Conservation (phyloP, 2,888 invertebrate species). For the Ornithoptera alexandrae region DNA sequence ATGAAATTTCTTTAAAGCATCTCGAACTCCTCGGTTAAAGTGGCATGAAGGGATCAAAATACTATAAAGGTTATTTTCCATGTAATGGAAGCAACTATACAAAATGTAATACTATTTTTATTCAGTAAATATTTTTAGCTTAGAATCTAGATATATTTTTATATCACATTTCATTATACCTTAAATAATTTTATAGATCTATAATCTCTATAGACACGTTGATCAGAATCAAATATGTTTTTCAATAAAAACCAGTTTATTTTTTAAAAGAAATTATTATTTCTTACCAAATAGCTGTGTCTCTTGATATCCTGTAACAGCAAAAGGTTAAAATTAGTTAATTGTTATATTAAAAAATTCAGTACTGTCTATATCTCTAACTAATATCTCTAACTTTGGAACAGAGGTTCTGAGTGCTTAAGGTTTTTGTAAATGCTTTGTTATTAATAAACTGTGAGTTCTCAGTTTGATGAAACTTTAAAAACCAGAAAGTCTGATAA, state of each 20-base stretch:
- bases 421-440: neutral
- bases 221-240: neutral
- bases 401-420: neutral
- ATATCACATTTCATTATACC: no score
- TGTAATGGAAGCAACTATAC: no score
- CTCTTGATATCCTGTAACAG: neutral
- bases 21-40: neutral
- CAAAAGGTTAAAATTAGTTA: neutral
- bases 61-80: no score
- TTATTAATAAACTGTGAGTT: no score
- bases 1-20: neutral
- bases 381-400: no score
- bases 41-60: neutral
- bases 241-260: neutral
- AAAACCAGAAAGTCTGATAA: no score
- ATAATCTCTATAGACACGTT: neutral
- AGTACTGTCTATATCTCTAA: neutral
- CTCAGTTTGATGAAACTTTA: no score
- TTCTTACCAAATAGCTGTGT: neutral
- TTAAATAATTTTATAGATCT: no score
- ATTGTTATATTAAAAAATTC: neutral
- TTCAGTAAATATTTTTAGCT: no score
- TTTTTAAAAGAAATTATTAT: neutral
- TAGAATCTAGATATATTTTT: no score
- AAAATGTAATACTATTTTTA: no score